Conservation (phyloP, 2,113 vertebrate genomes). For the Gallinago jamesoni region DNA sequence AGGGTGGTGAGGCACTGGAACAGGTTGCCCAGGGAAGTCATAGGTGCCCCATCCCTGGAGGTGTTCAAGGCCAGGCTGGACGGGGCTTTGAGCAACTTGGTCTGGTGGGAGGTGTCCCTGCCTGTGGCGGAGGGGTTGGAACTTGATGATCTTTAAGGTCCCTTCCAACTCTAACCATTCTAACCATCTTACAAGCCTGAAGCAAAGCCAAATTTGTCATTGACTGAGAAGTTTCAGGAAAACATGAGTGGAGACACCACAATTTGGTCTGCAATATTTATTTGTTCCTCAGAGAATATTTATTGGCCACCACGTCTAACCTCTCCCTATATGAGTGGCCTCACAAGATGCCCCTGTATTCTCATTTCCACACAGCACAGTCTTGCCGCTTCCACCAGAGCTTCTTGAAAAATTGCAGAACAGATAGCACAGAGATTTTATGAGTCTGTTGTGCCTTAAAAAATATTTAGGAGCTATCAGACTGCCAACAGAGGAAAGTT, state of each 20-base stretch:
- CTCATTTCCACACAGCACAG: background rate
- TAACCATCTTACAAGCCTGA: background rate
- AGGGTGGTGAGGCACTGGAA: no score
- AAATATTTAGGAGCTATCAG: background rate
- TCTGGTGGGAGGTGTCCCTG: no score
- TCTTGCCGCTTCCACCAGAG: background rate
- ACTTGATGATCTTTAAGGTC: no score
- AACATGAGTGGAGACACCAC: fast-evolving
- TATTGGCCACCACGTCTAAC: background rate
- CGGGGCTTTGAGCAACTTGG: no score
- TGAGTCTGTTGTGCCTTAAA: background rate
- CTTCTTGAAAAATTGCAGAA: background rate
- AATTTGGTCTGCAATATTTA: background rate
- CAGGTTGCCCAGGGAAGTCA: no score
- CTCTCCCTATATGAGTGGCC: fast-evolving
- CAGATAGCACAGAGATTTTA: background rate
- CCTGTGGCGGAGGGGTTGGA: no score
- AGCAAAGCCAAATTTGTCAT: background rate
- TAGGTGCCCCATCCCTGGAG: no score
- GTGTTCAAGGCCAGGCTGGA: no score
- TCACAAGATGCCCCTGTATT: background rate
- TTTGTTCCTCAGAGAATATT: background rate
- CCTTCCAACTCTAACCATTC: no score
- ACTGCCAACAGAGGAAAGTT: no score
- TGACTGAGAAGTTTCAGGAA: background rate